phyloP scores from a whole-genome alignment of 2,888 invertebrate genomes.

The Cataglyphis livida region DNA sequence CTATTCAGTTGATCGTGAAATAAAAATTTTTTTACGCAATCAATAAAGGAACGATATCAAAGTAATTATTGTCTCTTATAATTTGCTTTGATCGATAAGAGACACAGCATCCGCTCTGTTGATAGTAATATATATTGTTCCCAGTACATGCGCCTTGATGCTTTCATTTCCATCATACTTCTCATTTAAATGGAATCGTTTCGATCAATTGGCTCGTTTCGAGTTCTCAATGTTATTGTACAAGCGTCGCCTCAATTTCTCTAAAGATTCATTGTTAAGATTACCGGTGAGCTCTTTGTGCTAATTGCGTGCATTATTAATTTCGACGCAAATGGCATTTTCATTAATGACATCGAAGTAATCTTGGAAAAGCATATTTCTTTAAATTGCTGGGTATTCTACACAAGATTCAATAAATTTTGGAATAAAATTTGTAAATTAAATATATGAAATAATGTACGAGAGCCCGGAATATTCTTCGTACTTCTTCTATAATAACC shows the following conservation, averaged over 20 bases:
- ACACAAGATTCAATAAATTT: neutral
- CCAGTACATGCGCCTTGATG: neutral
- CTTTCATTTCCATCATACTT: constrained; percentile 29
- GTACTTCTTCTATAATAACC: neutral
- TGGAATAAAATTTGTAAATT: neutral
- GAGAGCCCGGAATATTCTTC: neutral
- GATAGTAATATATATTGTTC: constrained; percentile 4
- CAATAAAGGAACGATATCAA: neutral
- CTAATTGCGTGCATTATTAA: constrained; percentile 27
- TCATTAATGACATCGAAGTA: constrained; percentile 7
- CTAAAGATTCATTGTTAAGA: constrained; percentile 17
- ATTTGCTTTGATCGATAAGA: neutral
- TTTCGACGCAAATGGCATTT: constrained; percentile 13
- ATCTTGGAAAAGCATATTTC: neutral
- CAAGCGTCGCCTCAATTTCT: neutral
- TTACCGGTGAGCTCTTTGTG: neutral
- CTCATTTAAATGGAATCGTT: constrained; percentile 31
- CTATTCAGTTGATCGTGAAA: neutral
- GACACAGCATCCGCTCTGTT: neutral
- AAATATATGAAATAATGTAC: neutral
- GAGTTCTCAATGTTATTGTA: constrained; percentile 24
- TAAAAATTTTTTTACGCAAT: neutral
- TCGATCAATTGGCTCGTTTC: constrained; percentile 8
- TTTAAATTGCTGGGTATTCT: neutral
- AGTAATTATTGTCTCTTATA: constrained; percentile 19